Evolutionary conservation across 2,888 invertebrate species (phyloP), one percentile per base, ranked within the genome.

Genomic region (Eilema griseolum): DNA sequence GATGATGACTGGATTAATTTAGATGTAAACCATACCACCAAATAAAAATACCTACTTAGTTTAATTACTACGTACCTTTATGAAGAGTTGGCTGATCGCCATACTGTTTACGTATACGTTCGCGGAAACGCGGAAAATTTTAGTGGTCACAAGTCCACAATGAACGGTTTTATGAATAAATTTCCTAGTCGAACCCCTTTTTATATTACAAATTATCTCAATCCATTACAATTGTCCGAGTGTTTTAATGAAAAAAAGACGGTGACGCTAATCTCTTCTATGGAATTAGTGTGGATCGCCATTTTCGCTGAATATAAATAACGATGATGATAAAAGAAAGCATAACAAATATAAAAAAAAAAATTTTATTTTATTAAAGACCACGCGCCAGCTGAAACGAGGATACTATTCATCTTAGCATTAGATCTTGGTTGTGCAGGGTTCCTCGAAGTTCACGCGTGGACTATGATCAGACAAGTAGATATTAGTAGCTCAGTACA

Each of bases 121-220:
- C 20, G 1, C 59, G 31, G 23, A 16, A 41, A 31, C 20, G 1
- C 59, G 31, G 16, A 23, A 41, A 31, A 23, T 8, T 46, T 56
- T 61, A 72, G 46, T 74, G 26, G 68, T 77, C 61, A 65, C 74
- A 59, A 73, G 64, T 67, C 68, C 66, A 70, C 73, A 67, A 59
- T 66, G 28, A 62, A 59, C 20, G 33, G 65, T 77, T 83, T 83
- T 86, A 80, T 92, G 90, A 88, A 86, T 79, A 68, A 74, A 72
- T 82, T 77, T 70, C 70, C 64, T 71, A 52, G 73, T 73, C 14
- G 71, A 72, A 75, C 66, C 80, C 83, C 89, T 88, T 90, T 92
- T 93, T 93, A 93, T 94, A 93, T 86, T 77, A 41, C 37, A 72
- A 82, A 81, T 79, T 87, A 91, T 90, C 90, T 82, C 81, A 85